These are phyloP conservation scores for Dallia pectoralis DNA, from an alignment of 2,797 vertebrate genomes.

Conservation along the genomic window DNA sequence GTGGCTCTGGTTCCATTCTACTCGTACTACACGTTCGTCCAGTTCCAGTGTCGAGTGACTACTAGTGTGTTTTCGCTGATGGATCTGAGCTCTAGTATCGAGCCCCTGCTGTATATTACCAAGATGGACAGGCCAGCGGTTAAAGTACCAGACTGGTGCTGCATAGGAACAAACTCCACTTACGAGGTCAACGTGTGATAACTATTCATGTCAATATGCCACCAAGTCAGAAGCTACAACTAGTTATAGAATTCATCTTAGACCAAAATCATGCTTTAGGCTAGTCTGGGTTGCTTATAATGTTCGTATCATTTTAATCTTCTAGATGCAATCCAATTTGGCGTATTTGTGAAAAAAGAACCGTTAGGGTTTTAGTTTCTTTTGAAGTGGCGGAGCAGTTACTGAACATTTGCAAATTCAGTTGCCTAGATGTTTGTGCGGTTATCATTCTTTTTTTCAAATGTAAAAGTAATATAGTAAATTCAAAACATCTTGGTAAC, in stretches of 20 bases:
- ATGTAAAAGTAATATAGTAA: too few species aligned
- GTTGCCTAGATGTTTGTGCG: too few species aligned
- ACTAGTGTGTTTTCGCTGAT: slow-evolving; percentile 69
- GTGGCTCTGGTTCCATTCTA: slow-evolving; percentile 73
- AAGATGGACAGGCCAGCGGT: slow-evolving; percentile 58
- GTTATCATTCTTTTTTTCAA: too few species aligned
- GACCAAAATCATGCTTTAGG: background rate
- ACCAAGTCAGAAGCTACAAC: background rate
- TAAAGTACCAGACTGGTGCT: slow-evolving; percentile 33
- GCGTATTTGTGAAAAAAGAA: too few species aligned
- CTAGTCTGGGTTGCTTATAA: too few species aligned
- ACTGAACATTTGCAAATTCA: too few species aligned
- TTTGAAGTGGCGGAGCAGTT: too few species aligned
- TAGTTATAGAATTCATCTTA: background rate
- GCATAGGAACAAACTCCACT: slow-evolving; percentile 11
- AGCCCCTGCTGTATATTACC: slow-evolving; percentile 72
- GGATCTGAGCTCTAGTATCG: slow-evolving; percentile 76
- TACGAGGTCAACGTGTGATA: slow-evolving; percentile 31
- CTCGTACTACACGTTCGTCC: slow-evolving; percentile 56
- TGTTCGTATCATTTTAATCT: too few species aligned
- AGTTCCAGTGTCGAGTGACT: slow-evolving; percentile 65
- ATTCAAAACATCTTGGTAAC: too few species aligned
- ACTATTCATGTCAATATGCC: background rate
- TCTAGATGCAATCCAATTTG: too few species aligned
- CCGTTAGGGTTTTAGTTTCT: too few species aligned